phyloP scores from a whole-genome alignment of 2,888 invertebrate species.

The Drosophila neonasuta region DNA sequence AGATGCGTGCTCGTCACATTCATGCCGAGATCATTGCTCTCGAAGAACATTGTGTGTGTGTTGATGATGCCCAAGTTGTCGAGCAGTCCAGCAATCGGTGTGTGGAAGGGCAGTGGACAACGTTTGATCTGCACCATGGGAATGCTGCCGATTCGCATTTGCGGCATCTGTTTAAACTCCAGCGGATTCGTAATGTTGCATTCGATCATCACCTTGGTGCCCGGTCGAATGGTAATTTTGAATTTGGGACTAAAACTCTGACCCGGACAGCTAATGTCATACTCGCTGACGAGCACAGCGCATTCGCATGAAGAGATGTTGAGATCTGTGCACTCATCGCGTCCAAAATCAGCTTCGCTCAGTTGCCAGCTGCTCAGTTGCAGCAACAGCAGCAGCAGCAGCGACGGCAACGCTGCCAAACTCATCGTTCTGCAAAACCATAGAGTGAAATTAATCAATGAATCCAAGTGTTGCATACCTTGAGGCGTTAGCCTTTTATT shows the following conservation, averaged over 20 bases:
- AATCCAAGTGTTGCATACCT: not conserved
- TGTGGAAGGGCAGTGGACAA: slow-evolving; percentile 81
- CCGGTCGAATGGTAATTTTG: slow-evolving; percentile 76
- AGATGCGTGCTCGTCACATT: slow-evolving; percentile 85
- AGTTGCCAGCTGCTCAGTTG: slow-evolving; percentile 39
- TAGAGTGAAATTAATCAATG: not conserved
- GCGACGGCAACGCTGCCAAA: slow-evolving; percentile 25
- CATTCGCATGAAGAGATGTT: slow-evolving; percentile 76
- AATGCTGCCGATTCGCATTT: slow-evolving; percentile 76
- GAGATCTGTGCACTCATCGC: slow-evolving; percentile 76
- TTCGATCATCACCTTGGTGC: slow-evolving; percentile 78
- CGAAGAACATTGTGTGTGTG: slow-evolving; percentile 83
- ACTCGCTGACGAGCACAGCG: slow-evolving; percentile 74
- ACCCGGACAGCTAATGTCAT: slow-evolving; percentile 80
- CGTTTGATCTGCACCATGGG: slow-evolving; percentile 79
- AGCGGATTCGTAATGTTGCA: slow-evolving; percentile 76
- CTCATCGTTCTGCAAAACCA: slow-evolving; percentile 30
- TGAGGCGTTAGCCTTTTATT: not conserved
- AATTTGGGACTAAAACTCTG: slow-evolving; percentile 75
- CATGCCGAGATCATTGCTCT: slow-evolving; percentile 83
- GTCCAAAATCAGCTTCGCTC: slow-evolving; percentile 50
- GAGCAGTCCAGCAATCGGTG: slow-evolving; percentile 81
- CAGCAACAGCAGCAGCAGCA: slow-evolving; percentile 50
- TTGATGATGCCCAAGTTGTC: slow-evolving; percentile 79
- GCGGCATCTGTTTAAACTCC: slow-evolving; percentile 78